Conservation (phyloP, 1,140 invertebrate genomes). For the Tetramorium parvispinum region DNA sequence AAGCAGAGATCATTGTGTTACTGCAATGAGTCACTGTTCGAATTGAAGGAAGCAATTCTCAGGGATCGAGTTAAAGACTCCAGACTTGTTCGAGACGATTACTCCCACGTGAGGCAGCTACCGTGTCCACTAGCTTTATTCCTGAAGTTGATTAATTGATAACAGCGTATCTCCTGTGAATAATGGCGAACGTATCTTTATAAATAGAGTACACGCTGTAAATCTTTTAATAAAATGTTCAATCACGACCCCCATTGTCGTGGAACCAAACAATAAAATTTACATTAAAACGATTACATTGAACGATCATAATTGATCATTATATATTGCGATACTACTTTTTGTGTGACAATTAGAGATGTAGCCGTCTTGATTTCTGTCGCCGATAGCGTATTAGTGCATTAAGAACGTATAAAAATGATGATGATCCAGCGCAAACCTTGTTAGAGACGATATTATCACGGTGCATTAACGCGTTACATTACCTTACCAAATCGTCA, state of each 20-base stretch:
- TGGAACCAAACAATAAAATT: background rate
- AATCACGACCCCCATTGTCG: background rate
- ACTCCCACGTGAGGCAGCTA: constrained; percentile 77
- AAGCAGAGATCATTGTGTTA: background rate
- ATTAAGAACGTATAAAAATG: constrained; percentile 16
- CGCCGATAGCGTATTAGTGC: background rate
- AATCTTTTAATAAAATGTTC: constrained; percentile 1
- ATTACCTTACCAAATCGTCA: constrained; percentile 70
- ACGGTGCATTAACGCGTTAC: constrained; percentile 45
- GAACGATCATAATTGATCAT: background rate
- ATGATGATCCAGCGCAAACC: constrained; percentile 3
- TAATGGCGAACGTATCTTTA: background rate
- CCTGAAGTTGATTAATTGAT: constrained; percentile 72
- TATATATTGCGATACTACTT: background rate
- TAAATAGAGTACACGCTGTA: background rate
- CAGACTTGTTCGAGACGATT: constrained; percentile 64
- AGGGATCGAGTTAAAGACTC: constrained; percentile 64
- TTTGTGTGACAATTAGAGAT: constrained; percentile 2
- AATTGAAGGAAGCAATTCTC: constrained; percentile 31
- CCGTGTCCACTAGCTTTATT: constrained; percentile 73
- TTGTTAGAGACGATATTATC: constrained; percentile 60
- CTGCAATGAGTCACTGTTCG: constrained; percentile 43
- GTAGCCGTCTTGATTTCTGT: constrained; percentile 12
- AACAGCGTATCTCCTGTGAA: constrained; percentile 56
- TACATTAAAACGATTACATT: background rate